These are phyloP conservation scores for Homalodisca vitripennis DNA, from an alignment of 1,140 invertebrate genomes.

Conservation along the genomic window DNA sequence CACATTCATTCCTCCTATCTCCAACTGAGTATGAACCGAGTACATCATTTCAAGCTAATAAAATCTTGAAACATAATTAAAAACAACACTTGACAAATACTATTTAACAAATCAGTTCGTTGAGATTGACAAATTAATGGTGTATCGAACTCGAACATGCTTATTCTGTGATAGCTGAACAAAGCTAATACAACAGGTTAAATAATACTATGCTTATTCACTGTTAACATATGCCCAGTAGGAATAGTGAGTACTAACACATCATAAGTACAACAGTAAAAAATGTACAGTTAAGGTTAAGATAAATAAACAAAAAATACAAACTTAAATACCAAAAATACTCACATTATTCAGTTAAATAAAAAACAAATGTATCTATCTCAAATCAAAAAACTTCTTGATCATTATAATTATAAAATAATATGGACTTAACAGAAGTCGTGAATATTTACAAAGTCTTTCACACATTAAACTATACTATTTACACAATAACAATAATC, in stretches of 20 bases:
- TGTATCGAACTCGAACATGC: too few species aligned
- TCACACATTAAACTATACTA: slow-evolving; percentile 18
- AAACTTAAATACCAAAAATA: too few species aligned
- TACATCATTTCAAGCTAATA: not conserved
- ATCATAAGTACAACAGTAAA: too few species aligned
- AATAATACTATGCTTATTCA: not conserved
- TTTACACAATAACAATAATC: slow-evolving; percentile 19
- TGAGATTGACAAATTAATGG: not conserved
- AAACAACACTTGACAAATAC: slow-evolving; percentile 13
- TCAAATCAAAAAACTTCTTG: too few species aligned
- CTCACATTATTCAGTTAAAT: too few species aligned
- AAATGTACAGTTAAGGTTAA: too few species aligned
- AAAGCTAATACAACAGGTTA: not conserved
- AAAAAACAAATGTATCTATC: too few species aligned
- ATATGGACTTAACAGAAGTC: too few species aligned
- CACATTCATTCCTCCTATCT: slow-evolving; percentile 17
- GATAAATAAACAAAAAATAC: too few species aligned
- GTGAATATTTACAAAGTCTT: slow-evolving; percentile 14
- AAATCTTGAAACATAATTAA: slow-evolving; percentile 26
- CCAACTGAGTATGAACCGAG: slow-evolving; percentile 18
- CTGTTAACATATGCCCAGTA: not conserved
- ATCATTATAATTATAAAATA: too few species aligned
- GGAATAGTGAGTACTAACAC: too few species aligned
- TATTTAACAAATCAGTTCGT: slow-evolving; percentile 14
- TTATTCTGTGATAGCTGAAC: too few species aligned